A percentile compares a stretch with the other conserved stretches of the same genome.
Conservation (phyloP, 2,888 invertebrate species). For the Chrysolina americana region DNA sequence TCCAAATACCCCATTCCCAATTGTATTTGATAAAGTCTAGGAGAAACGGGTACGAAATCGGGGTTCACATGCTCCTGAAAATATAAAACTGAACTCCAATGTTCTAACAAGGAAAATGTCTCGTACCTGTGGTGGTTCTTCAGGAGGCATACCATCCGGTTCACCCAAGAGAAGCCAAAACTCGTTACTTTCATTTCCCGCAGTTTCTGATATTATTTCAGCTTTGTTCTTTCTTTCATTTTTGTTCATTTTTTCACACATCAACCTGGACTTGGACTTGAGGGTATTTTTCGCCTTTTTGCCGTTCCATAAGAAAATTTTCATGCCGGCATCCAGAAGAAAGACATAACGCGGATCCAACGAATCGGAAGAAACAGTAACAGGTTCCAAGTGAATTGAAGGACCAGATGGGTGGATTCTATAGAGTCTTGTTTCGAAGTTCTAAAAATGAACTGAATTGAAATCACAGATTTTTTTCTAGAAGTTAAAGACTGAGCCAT, state of each 20-base stretch:
- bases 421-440: constrained; percentile 87
- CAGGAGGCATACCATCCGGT: constrained; percentile 71
- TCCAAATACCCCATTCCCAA: constrained; percentile 99
- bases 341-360: constrained; percentile 95
- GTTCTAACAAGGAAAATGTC: not conserved
- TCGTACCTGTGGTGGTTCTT: constrained; percentile 69
- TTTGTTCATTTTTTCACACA: constrained; percentile 99
- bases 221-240: constrained; percentile 97
- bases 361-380: constrained; percentile 78
- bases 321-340: constrained; percentile 88
- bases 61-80: constrained; percentile 79
- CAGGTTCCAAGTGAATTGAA: constrained; percentile 91
- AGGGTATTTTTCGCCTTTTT: constrained; percentile 89
- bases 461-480: not conserved
- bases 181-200: constrained; percentile 85
- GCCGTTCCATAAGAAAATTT: constrained; percentile 94
- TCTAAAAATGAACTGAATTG: constrained; percentile 70
- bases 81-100: constrained; percentile 18
- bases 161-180: constrained; percentile 87
- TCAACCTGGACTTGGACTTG: constrained; percentile 88
- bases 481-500: too few relatives aligned
- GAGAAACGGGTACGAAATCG: constrained; percentile 76
- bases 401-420: constrained; percentile 91
- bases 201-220: constrained; percentile 87
- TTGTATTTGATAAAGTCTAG: constrained; percentile 93